Base-by-base conservation (phyloP, 2,888 invertebrate species). In the Nemotelus nigrinus region DNA sequence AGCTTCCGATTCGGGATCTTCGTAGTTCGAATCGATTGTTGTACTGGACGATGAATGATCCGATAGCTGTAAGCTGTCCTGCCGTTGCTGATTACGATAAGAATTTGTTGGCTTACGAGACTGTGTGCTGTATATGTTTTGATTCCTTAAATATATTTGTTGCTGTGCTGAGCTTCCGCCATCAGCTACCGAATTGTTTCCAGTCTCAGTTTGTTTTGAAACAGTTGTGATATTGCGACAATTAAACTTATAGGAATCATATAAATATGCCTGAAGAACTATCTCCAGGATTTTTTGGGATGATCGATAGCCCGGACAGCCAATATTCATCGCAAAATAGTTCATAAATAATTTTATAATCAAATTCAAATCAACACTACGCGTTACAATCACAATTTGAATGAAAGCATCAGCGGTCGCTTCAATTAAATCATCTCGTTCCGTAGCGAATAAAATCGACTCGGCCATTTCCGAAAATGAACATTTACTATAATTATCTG, bases 321-420 rank as follows among this genome's bases (percentile, higher is more conserved):
- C 92, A 50, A 92, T 90, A 81, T 91, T 89, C n/a, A 91, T 90
- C 3, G 92, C 92, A 78, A 92, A 86, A 83, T 91, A 92, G 79
- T 92, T 92, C 77, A 92, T 84, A 82, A 92, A 92, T 8, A 91
- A 88, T 87, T 91, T 88, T 4, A 88, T 83, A 79, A 87, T 81
- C 39, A 84, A 83, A 45, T 87, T 86, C 77, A 87, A 80, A 4
- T 84, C 82, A 68, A 87, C 83, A 74, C 84, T 84, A 65, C 85
- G 86, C 80, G 84, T 85, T 48, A 86, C 83, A 77, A 86, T 85
- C 7, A 87, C 80, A 0, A 85, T 85, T 81, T 85, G 85, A 60
- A 87, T 85, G 47, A 87, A 84, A 3, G 83, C 85, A 82, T 87
- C 86, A 77, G 85, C 85, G 41, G 87, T 84, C 10, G 84, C 86